Evolutionary conservation across 2,113 vertebrate genomes (phyloP).

Genomic region (Pithys albifrons): DNA sequence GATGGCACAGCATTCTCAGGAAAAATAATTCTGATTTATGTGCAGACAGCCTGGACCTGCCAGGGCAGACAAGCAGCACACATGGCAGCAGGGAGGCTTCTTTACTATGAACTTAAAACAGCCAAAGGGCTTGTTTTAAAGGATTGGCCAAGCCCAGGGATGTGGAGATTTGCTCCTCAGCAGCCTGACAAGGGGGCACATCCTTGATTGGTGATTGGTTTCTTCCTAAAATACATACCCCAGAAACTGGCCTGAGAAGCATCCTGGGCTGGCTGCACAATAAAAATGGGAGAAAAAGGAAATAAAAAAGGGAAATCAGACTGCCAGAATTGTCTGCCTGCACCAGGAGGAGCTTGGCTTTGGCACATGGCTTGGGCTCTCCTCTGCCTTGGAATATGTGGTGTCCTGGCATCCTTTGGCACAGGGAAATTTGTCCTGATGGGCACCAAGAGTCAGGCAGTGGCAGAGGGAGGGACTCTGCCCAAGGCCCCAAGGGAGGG

Average conservation of each 20-base stretch:
- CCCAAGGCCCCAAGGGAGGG: not conserved
- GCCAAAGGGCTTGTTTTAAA: not conserved
- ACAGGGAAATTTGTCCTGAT: not conserved
- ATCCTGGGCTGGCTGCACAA: slow-evolving; percentile 31
- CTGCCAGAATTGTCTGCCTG: not conserved
- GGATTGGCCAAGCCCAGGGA: not conserved
- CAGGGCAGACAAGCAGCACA: not conserved
- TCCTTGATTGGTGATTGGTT: not conserved
- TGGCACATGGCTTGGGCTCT: not conserved
- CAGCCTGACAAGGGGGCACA: slow-evolving; percentile 35
- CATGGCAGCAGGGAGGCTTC: not conserved
- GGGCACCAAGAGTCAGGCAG: not conserved
- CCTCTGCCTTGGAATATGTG: not conserved
- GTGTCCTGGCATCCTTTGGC: not conserved
- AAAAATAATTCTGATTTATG: not conserved
- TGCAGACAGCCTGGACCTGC: not conserved
- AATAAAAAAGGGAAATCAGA: not conserved
- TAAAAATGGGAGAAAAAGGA: not conserved
- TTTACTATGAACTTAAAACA: not conserved
- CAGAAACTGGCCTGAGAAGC: slow-evolving; percentile 34
- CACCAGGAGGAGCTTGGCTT: not conserved
- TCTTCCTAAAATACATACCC: slow-evolving; percentile 38
- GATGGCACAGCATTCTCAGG: not conserved
- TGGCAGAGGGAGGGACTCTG: not conserved
- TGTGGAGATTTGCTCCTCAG: not conserved